Evolutionary conservation across 2,797 vertebrate genomes (phyloP).

Genomic region (Rhincodon typus): DNA sequence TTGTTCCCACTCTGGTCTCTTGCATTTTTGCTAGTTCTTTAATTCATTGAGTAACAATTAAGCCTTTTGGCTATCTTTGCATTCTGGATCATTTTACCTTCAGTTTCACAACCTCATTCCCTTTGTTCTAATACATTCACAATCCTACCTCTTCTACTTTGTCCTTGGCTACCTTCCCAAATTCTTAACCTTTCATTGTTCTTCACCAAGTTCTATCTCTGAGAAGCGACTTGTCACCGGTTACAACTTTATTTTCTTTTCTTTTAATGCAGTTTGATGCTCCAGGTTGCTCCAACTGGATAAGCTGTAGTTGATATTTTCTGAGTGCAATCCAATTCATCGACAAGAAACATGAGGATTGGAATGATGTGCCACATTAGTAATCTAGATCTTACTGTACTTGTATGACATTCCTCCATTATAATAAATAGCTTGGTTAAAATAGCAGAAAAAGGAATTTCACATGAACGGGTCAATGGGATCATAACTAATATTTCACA

Average conservation of each 20-base stretch:
- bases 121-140: background rate
- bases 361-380: background rate
- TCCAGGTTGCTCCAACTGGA: background rate
- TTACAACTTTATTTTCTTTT: background rate
- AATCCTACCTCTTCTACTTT: background rate
- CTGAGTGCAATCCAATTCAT: slow-evolving; percentile 8
- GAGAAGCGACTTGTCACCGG: background rate
- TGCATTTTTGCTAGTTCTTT: background rate
- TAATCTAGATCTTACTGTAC: slow-evolving; percentile 23
- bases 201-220: background rate
- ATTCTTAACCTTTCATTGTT: background rate
- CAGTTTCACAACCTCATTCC: background rate
- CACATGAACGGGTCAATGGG: slow-evolving; percentile 26
- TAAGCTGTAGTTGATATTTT: slow-evolving; percentile 12
- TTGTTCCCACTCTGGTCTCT: background rate
- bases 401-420: background rate
- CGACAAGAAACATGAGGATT: slow-evolving; percentile 30
- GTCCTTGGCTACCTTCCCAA: background rate
- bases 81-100: background rate
- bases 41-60: background rate
- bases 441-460: slow-evolving; percentile 32
- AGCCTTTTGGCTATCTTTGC: no score
- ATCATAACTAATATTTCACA: slow-evolving; percentile 30
- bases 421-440: slow-evolving; percentile 34
- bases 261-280: background rate